A percentile compares a stretch with the other conserved stretches of the same genome.
Evolutionary conservation across 2,113 vertebrate genomes (phyloP).

Genomic region (Pangasianodon hypophthalmus): DNA sequence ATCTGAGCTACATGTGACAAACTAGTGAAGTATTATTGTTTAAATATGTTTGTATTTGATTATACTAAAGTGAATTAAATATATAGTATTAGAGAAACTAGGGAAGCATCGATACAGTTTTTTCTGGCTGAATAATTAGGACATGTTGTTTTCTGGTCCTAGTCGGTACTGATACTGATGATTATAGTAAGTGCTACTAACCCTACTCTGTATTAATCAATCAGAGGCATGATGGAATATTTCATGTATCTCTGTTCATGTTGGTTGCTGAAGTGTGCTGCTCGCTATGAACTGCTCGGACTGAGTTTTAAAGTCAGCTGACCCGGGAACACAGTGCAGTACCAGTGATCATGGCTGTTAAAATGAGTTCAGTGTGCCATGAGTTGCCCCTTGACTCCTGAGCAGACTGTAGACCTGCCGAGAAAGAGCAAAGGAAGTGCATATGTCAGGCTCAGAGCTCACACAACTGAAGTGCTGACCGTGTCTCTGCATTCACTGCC

Average conservation of each 20-base stretch:
- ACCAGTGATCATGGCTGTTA: background rate
- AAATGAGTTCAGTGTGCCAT: background rate
- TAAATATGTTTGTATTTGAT: background rate
- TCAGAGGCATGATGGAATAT: background rate
- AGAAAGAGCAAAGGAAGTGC: background rate
- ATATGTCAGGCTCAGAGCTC: background rate
- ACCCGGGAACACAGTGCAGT: background rate
- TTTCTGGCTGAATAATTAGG: background rate
- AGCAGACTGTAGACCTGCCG: background rate
- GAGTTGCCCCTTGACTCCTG: background rate
- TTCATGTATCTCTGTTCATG: background rate
- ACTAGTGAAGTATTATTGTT: background rate
- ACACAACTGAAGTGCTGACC: no score
- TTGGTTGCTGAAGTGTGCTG: background rate
- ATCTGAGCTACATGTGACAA: background rate
- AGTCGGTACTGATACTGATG: background rate
- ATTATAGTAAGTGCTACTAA: background rate
- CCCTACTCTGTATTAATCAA: background rate
- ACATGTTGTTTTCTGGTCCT: background rate
- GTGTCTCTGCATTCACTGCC: no score
- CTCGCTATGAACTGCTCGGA: background rate
- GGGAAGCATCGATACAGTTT: background rate
- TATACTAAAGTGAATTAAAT: no score
- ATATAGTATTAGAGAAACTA: background rate
- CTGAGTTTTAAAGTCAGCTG: background rate